Conservation (phyloP, 2,888 invertebrate species). For the Ellobium chinense region DNA sequence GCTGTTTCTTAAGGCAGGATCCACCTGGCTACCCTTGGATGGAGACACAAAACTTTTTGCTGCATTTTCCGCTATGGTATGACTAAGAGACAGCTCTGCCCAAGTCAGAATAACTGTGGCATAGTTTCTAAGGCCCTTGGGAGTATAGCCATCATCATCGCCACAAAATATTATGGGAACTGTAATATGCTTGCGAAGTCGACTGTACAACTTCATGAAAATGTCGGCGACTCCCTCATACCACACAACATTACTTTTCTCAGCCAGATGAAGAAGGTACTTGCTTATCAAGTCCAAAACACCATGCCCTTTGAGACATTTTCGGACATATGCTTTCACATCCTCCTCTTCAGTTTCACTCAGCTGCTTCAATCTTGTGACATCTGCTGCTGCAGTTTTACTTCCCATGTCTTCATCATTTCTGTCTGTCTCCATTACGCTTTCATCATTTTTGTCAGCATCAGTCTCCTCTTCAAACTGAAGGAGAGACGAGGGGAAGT, state of each 20-base stretch:
- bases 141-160: background rate
- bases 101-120: slow-evolving; percentile 78
- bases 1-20: background rate
- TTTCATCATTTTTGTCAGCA: background rate
- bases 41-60: slow-evolving; percentile 20
- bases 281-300: slow-evolving; percentile 69
- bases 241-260: slow-evolving; percentile 56
- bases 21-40: slow-evolving; percentile 1
- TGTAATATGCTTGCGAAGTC: slow-evolving; percentile 81
- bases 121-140: slow-evolving; percentile 49
- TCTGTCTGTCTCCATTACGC: background rate
- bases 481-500: slow-evolving; percentile 73
- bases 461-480: background rate
- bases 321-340: slow-evolving; percentile 62
- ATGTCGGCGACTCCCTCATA: slow-evolving; percentile 66
- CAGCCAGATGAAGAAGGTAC: slow-evolving; percentile 60
- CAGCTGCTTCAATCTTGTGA: slow-evolving; percentile 17
- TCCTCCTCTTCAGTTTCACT: slow-evolving; percentile 58
- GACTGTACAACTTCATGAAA: slow-evolving; percentile 69
- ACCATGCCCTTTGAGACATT: slow-evolving; percentile 68
- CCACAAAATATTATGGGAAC: slow-evolving; percentile 57
- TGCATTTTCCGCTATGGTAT: slow-evolving; percentile 59
- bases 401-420: background rate
- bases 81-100: slow-evolving; percentile 81
- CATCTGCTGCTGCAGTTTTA: background rate